phyloP scores from a whole-genome alignment of 2,888 invertebrate species.

The Crocallis elinguaria region DNA sequence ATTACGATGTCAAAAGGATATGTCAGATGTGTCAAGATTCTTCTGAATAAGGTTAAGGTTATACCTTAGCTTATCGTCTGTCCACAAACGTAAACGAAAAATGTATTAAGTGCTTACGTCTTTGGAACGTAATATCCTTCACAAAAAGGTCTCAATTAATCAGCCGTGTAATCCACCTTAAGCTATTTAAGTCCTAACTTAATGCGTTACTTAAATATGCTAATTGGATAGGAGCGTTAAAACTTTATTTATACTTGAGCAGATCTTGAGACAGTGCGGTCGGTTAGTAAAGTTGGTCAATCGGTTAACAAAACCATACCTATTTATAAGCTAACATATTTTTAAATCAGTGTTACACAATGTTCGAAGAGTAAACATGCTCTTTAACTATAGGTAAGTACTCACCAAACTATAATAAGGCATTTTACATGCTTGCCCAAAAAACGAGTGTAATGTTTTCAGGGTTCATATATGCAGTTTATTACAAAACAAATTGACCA shows the following conservation, averaged over 20 bases:
- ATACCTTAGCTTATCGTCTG: too few relatives aligned
- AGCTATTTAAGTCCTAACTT: slow-evolving; percentile 12
- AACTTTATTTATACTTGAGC: neutral
- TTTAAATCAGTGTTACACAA: neutral
- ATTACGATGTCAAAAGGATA: too few relatives aligned
- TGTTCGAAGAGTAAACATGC: neutral
- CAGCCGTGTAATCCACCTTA: slow-evolving; percentile 12
- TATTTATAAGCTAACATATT: neutral
- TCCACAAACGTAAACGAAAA: neutral
- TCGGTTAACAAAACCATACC: neutral
- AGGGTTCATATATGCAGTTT: too few relatives aligned
- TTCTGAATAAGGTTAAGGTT: too few relatives aligned
- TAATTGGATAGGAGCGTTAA: slow-evolving; percentile 15
- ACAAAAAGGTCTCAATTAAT: slow-evolving; percentile 7
- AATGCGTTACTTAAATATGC: slow-evolving; percentile 14
- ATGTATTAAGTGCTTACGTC: neutral
- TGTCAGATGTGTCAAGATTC: too few relatives aligned
- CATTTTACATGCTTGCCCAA: too few relatives aligned
- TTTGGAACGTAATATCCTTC: neutral
- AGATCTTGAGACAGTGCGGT: neutral
- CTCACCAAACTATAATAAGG: too few relatives aligned
- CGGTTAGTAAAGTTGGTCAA: neutral
- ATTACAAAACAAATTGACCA: too few relatives aligned
- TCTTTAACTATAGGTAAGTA: too few relatives aligned
- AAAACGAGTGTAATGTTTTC: too few relatives aligned